Conservation (phyloP, 2,888 invertebrate genomes). For the Apamea anceps region DNA sequence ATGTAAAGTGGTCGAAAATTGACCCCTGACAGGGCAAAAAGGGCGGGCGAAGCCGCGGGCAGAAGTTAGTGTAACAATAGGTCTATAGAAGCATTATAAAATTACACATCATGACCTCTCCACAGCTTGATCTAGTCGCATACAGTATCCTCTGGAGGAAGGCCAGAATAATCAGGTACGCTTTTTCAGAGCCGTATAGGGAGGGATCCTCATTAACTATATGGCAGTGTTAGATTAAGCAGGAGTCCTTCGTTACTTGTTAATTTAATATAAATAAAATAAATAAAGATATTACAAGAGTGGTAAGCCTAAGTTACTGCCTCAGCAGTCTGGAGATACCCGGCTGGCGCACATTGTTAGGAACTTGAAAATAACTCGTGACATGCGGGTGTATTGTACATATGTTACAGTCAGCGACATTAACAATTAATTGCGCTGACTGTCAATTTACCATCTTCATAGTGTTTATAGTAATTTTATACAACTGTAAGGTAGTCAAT, state of each 20-base stretch:
- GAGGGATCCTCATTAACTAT: too few species aligned
- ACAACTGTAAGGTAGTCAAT: background rate
- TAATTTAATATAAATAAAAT: too few species aligned
- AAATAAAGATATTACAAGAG: background rate
- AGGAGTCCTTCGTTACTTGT: too few species aligned
- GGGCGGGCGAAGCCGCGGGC: too few species aligned
- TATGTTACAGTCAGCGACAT: background rate
- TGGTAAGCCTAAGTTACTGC: slow-evolving; percentile 12
- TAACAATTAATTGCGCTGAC: background rate
- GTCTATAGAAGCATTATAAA: background rate
- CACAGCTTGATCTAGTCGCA: background rate
- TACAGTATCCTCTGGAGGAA: background rate
- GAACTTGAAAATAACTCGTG: background rate
- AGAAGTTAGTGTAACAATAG: slow-evolving; percentile 43
- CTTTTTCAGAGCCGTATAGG: slow-evolving; percentile 23
- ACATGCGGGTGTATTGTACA: background rate
- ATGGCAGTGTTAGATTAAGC: too few species aligned
- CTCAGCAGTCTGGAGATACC: background rate
- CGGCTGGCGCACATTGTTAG: background rate
- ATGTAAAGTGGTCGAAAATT: too few species aligned
- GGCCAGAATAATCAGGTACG: slow-evolving; percentile 26
- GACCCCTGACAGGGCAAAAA: too few species aligned
- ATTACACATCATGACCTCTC: background rate
- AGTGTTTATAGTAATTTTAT: background rate
- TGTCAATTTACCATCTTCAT: background rate